Conservation (phyloP, 2,797 vertebrate genomes). For the Alauda arvensis region DNA sequence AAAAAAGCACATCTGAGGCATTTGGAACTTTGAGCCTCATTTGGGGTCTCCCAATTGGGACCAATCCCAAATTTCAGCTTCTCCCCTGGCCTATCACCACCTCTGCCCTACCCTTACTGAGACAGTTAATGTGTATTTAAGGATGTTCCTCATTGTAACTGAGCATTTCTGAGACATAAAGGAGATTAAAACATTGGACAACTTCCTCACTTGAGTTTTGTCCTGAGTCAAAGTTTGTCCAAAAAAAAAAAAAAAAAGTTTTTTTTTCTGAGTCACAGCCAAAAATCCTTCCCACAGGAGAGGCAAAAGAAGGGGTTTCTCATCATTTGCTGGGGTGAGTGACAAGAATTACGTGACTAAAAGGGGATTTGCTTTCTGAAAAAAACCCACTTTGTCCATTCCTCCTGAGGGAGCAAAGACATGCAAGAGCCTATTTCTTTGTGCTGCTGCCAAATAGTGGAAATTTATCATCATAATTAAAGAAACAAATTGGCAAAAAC, state of each 20-base stretch:
- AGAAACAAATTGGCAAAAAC: slow-evolving; percentile 54
- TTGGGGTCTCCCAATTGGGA: background rate
- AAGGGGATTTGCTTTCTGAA: slow-evolving; percentile 23
- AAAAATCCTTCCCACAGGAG: background rate
- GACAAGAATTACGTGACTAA: slow-evolving; percentile 5
- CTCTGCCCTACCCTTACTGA: background rate
- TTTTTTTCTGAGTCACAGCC: background rate
- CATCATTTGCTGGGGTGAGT: background rate
- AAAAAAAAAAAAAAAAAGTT: background rate
- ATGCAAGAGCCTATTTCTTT: slow-evolving; percentile 44
- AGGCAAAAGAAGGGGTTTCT: background rate
- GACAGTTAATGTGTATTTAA: rapidly evolving
- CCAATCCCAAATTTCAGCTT: background rate
- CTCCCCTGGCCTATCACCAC: background rate
- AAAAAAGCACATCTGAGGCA: background rate
- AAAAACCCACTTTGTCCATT: background rate
- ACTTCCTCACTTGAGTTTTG: background rate
- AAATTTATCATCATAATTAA: slow-evolving; percentile 64
- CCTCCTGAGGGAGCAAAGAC: slow-evolving; percentile 24
- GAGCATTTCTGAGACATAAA: background rate
- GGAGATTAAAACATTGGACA: background rate
- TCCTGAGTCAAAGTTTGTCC: background rate
- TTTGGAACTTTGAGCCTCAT: background rate
- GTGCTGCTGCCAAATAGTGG: slow-evolving; percentile 49
- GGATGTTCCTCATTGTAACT: background rate